These are phyloP conservation scores for Yponomeuta malinellus DNA, from an alignment of 2,888 invertebrate genomes.

Conservation along the genomic window DNA sequence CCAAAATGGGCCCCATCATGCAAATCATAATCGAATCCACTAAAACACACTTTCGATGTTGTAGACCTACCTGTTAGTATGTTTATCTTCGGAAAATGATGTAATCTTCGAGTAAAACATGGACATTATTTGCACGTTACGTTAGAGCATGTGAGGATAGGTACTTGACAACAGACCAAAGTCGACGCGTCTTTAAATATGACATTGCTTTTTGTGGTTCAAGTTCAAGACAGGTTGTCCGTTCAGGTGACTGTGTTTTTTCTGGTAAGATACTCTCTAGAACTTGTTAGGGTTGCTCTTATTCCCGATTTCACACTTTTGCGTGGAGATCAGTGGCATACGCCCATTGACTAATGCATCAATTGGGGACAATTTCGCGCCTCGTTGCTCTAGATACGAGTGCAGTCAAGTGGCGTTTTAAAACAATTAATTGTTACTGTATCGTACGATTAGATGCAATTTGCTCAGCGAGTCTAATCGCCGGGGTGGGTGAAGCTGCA, in stretches of 20 bases:
- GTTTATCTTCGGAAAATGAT: constrained; percentile 35
- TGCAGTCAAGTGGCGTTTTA: constrained; percentile 29
- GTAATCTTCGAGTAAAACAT: constrained; percentile 48
- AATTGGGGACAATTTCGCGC: constrained; percentile 68
- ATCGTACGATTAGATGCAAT: constrained; percentile 59
- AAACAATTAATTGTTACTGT: constrained; percentile 50
- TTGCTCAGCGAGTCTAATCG: constrained; percentile 42
- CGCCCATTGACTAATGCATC: constrained; percentile 43
- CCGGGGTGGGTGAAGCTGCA: constrained; percentile 36
- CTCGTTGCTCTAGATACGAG: constrained; percentile 33
- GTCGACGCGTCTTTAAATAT: constrained; percentile 34
- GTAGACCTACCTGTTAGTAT: constrained; percentile 1
- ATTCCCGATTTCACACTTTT: constrained; percentile 33
- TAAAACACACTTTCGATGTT: constrained; percentile 11
- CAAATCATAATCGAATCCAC: constrained; percentile 9
- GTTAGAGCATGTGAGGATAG: constrained; percentile 41
- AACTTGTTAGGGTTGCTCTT: constrained; percentile 8
- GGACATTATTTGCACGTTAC: constrained; percentile 53
- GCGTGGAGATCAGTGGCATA: not conserved
- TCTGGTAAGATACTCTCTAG: not conserved
- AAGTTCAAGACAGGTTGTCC: constrained; percentile 53
- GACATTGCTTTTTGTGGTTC: constrained; percentile 57
- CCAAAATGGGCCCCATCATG: constrained; percentile 10
- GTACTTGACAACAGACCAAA: constrained; percentile 36
- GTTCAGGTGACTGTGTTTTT: constrained; percentile 5